A percentile compares a stretch with the other conserved stretches of the same genome.
Conservation (phyloP, 2,888 invertebrate species). For the Platycnemis pennipes region DNA sequence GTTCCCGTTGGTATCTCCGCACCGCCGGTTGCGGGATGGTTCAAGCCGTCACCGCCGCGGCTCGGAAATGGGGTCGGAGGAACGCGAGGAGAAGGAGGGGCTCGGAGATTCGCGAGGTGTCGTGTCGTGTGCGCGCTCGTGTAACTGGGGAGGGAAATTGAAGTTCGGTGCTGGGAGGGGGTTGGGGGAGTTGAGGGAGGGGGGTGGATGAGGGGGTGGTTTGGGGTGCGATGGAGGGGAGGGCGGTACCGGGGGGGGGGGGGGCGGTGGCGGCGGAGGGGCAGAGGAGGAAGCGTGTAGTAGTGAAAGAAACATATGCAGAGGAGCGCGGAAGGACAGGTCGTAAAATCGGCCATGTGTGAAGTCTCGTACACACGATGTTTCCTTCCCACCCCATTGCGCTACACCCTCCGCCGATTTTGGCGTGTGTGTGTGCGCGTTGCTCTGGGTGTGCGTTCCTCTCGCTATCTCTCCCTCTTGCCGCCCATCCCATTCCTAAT, state of each 20-base stretch:
- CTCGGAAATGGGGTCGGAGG: conserved; percentile 38
- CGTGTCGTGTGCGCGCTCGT: not conserved
- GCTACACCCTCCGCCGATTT: conserved; percentile 36
- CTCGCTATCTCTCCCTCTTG: not conserved
- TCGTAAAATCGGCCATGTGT: conserved; percentile 68
- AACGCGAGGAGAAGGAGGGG: not conserved
- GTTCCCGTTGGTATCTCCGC: not conserved
- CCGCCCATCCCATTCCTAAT: not conserved
- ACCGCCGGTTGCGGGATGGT: not conserved
- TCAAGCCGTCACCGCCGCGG: not conserved
- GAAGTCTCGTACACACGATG: conserved; percentile 68
- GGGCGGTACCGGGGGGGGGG: not conserved
- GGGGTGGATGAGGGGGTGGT: not conserved
- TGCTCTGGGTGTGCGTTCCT: not conserved
- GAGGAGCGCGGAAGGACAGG: conserved; percentile 67
- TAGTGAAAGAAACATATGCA: conserved; percentile 66
- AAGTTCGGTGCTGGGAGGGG: not conserved
- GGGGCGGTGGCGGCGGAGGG: not conserved
- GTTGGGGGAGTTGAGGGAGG: not conserved
- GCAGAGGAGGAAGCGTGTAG: conserved; percentile 15
- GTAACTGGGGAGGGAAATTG: conserved; percentile 49
- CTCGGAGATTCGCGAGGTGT: not conserved
- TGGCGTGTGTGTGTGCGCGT: not conserved
- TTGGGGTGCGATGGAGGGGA: not conserved
- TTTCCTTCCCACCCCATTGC: conserved; percentile 55